These are phyloP conservation scores for Orius insidiosus DNA, from an alignment of 1,140 invertebrate genomes.

Conservation along the genomic window DNA sequence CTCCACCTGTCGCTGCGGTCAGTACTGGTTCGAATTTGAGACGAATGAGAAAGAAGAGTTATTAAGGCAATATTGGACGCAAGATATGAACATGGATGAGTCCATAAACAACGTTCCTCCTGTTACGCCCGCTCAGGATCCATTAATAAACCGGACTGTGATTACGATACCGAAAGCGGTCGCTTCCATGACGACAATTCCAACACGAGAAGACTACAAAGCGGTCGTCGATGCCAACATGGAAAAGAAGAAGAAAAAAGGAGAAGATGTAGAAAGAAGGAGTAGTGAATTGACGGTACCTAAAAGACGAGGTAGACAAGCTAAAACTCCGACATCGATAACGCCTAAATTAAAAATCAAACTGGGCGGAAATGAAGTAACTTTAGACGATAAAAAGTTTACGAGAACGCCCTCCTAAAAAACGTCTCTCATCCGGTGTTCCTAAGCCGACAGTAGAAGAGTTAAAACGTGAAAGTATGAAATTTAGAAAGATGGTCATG, in stretches of 20 bases:
- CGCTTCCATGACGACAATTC: constrained; percentile 66
- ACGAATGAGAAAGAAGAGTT: constrained; percentile 76
- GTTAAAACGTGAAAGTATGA: constrained; percentile 67
- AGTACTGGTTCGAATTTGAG: constrained; percentile 44
- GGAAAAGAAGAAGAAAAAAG: constrained; percentile 47
- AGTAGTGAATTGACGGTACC: constrained; percentile 6
- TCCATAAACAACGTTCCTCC: constrained; percentile 19
- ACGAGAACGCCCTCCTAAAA: constrained; percentile 59
- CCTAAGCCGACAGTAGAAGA: constrained; percentile 53
- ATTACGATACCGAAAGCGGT: constrained; percentile 75
- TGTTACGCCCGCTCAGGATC: constrained; percentile 31
- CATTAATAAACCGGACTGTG: constrained; percentile 45
- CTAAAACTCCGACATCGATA: constrained; percentile 17
- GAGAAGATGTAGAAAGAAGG: constrained; percentile 21
- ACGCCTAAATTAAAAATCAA: constrained; percentile 71
- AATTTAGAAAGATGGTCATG: constrained; percentile 65
- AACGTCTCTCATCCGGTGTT: constrained; percentile 42
- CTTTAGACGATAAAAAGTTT: constrained; percentile 30
- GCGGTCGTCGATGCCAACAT: constrained; percentile 41
- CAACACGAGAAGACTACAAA: constrained; percentile 66
- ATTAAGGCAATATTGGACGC: constrained; percentile 64
- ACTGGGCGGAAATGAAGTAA: constrained; percentile 32
- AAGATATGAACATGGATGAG: constrained; percentile 68
- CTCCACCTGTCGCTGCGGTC: constrained; percentile 20
- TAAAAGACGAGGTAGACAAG: constrained; percentile 19